These are phyloP conservation scores for Andrena haemorrhoa DNA, from an alignment of 2,888 invertebrate species.

Conservation along the genomic window DNA sequence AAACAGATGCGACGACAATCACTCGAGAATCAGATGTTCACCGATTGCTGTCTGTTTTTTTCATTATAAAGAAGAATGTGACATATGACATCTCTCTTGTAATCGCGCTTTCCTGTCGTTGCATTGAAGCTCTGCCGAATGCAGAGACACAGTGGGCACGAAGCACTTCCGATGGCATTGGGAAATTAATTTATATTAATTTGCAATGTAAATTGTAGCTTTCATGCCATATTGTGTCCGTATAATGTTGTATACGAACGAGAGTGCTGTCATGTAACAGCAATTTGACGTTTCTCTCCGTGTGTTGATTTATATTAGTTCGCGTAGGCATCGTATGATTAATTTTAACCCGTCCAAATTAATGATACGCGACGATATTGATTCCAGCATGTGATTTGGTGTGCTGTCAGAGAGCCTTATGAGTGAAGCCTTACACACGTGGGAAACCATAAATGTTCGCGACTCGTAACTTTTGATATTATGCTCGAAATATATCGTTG, in stretches of 20 bases:
- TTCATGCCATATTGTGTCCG: neutral
- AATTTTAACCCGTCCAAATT: slow-evolving; percentile 17
- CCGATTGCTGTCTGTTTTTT: slow-evolving; percentile 6
- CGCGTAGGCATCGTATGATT: neutral
- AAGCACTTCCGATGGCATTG: slow-evolving; percentile 14
- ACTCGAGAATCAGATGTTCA: neutral
- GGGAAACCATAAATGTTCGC: slow-evolving; percentile 78
- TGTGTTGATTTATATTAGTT: neutral
- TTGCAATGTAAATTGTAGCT: neutral
- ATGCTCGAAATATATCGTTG: slow-evolving; percentile 61
- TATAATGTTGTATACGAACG: neutral
- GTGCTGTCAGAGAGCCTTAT: slow-evolving; percentile 32
- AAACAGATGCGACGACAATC: slow-evolving; percentile 12
- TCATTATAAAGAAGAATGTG: slow-evolving; percentile 6
- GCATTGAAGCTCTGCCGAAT: neutral
- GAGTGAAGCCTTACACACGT: slow-evolving; percentile 79
- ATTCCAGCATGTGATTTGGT: slow-evolving; percentile 34
- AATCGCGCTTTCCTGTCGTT: neutral
- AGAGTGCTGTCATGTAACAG: neutral
- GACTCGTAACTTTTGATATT: slow-evolving; percentile 73
- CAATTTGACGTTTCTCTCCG: neutral
- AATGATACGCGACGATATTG: slow-evolving; percentile 27
- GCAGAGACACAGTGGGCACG: neutral
- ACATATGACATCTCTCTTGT: slow-evolving; percentile 39
- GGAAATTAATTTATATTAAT: neutral